Conservation (phyloP, 2,113 vertebrate genomes). For the Oreamnos americanus region DNA sequence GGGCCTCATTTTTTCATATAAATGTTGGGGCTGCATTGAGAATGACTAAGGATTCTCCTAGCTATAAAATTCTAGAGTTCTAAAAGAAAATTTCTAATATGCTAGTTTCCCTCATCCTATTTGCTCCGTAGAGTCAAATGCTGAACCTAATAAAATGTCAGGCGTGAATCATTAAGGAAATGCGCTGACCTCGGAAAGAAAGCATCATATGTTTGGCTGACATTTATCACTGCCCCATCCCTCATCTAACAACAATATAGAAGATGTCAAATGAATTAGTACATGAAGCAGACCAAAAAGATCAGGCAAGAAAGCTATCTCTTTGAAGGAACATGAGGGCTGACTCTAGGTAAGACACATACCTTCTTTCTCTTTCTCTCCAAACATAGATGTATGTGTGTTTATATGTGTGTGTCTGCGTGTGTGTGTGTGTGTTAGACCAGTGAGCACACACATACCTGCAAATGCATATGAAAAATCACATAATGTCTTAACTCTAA, state of each 20-base stretch:
- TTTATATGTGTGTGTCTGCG: not conserved
- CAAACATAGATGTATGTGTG: not conserved
- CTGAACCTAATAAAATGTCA: not conserved
- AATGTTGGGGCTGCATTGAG: not conserved
- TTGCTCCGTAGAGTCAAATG: not conserved
- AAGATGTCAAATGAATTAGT: not conserved
- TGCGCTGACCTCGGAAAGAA: not conserved
- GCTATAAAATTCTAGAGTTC: not conserved
- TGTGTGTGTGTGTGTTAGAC: not conserved
- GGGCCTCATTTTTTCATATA: not conserved
- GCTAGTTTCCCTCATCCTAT: not conserved
- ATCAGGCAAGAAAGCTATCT: not conserved
- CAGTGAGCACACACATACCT: not conserved
- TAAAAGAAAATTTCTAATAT: not conserved
- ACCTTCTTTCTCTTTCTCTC: not conserved
- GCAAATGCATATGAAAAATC: not conserved
- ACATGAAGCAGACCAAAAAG: not conserved
- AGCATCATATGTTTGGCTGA: not conserved
- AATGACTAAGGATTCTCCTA: not conserved
- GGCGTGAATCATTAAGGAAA: conserved; percentile 37
- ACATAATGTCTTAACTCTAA: not conserved
- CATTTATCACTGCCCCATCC: not conserved
- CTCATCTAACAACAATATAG: not conserved
- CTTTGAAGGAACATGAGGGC: not conserved
- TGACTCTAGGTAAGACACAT: not conserved